Percentiles rank a stretch among this genome's conserved stretches.
These are phyloP conservation scores for Drosophila auraria DNA, from an alignment of 1,140 invertebrate species.

Conservation along the genomic window DNA sequence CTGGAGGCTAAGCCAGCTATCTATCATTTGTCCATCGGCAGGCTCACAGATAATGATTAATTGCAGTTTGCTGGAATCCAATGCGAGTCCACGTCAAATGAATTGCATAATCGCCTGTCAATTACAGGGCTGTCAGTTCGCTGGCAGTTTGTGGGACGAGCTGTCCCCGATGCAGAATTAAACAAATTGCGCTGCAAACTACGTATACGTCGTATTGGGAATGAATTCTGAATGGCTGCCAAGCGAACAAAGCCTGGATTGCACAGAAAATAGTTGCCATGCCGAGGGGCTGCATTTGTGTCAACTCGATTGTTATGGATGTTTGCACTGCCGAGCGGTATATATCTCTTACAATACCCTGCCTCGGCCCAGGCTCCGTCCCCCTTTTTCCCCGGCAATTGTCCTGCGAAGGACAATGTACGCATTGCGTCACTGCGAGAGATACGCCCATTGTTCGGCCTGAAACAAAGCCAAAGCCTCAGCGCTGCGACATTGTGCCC, in stretches of 20 bases:
- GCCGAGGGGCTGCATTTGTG: conserved; percentile 63
- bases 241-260: conserved; percentile 51
- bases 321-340: conserved; percentile 60
- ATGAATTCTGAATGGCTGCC: conserved; percentile 54
- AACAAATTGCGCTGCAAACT: conserved; percentile 63
- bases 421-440: conserved; percentile 78
- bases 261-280: conserved; percentile 22
- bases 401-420: conserved; percentile 65
- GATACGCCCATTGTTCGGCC: conserved; percentile 68
- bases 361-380: not conserved
- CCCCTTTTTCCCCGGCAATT: conserved; percentile 24
- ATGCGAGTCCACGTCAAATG: conserved; percentile 46
- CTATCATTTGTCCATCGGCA: conserved; percentile 1
- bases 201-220: conserved; percentile 14
- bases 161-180: conserved; percentile 32
- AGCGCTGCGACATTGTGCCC: conserved; percentile 65
- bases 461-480: conserved; percentile 54
- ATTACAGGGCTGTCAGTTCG: conserved; percentile 56
- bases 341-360: conserved; percentile 54
- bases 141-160: not conserved
- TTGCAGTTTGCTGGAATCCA: conserved; percentile 50
- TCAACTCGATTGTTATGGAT: conserved; percentile 76
- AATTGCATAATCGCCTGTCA: conserved; percentile 67
- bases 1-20: not conserved
- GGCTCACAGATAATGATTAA: conserved; percentile 28